Evolutionary conservation across 2,888 invertebrate species (phyloP), one percentile per base, ranked within the genome.

Genomic region (Escarpia spicata): DNA sequence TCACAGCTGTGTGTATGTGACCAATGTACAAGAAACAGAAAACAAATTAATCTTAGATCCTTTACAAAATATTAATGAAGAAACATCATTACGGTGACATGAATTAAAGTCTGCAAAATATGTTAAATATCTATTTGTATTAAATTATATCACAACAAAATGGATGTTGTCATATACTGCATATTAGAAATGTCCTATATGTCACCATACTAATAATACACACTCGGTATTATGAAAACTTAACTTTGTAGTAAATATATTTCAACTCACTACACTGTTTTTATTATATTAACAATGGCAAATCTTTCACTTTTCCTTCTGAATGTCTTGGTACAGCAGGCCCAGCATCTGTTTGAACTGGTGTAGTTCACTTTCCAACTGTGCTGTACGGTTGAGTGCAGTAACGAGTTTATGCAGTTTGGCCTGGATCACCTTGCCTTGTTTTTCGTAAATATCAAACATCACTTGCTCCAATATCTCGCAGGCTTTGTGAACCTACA

Each of bases 341-440:
- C 94, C 94, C 10, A 95, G 93, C 12, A 95, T 94, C 44, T 94
- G 93, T 92, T 94, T 95, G 92, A 95, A 95, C 44, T 95, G 94
- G 90, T 94, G 92, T 26, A 95, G 93, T 92, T 95, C 95, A 12
- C 93, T 92, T 92, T 95, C 95, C 90, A 95, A 52, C 60, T 94
- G 94, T 12, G 94, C 93, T 45, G 95, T 95, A 89, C 94, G 94
- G 92, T 95, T 95, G 75, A 95, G 93, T 91, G 94, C 93, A 12
- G 94, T 92, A 93, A 95, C 95, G 26, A 95, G 93, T 91, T 95
- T 94, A 52, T 95, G 94, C 43, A 95, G 92, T 91, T 95, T 95
- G 31, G 93, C 93, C 60, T 95, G 94, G 31, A 95, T 94, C 31
- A 93, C 91, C 75, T 92, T 93, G 43, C 94, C 94, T 90, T 95